Evolutionary conservation across 2,113 vertebrate species (phyloP), one percentile per base, ranked within the genome.

Genomic region (Rhipidura dahli): DNA sequence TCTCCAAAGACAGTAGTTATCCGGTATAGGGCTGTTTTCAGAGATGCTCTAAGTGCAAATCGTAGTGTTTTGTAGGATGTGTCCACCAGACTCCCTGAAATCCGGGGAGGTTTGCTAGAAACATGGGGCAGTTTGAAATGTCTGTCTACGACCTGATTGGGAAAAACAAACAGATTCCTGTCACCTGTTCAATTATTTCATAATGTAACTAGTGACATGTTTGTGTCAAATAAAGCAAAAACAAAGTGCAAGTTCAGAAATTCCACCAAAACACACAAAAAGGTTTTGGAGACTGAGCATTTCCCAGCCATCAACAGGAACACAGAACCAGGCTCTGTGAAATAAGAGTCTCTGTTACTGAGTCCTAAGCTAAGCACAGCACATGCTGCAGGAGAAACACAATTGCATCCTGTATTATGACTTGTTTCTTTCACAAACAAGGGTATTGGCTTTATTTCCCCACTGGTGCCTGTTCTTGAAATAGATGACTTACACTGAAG

Each of bases 41-140:
- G 98, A 9, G 99, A 97, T 18, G 99, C 99, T 94, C 99, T 97
- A 19, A 99, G 98, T 50, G 99, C 99, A 95, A 99, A 99, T 40
- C 99, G 97, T 93, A 99, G 98, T 1, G 99, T 99, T 97, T 99
- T 99, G 86, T 99, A 99, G 20, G 98, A 98, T 3, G 98, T 98
- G 87, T 99, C 99, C 90, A 98, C 98, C 96, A 99, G 97, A 90
- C 98, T 98, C 91, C 97, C 98, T 64, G 97, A 95, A 19, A 85
- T 94, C 87, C 98, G 98, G 35, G 98, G 89, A 5, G 99, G 98
- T 64, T 99, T 99, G 94, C 99, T 99, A 72, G 99, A 99, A 76
- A 98, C 99, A 18, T 99, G 99, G 80, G 99, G 99, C 93, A 99
- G 98, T 93, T 99, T 99, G 96, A 99, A 99, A 96, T 99, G 98